phyloP scores from a whole-genome alignment of 2,888 invertebrate species.

The Stenurella melanura region DNA sequence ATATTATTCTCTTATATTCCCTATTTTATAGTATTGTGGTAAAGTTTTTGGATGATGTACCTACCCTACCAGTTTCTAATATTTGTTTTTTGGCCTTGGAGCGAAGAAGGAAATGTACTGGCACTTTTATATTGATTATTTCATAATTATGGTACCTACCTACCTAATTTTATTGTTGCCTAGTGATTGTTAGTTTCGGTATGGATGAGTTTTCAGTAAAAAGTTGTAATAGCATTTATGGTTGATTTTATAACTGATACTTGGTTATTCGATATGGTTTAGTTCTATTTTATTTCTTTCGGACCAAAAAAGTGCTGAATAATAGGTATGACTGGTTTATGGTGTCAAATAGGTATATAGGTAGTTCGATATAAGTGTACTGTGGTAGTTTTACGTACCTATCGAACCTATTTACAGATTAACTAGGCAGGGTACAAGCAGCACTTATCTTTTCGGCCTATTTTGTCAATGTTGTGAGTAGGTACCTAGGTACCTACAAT shows the following conservation, averaged over 20 bases:
- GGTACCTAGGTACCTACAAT: too few species aligned
- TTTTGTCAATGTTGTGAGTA: too few species aligned
- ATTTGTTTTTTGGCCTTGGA: background rate
- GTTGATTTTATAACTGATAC: background rate
- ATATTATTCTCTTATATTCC: constrained; percentile 44
- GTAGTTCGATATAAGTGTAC: too few species aligned
- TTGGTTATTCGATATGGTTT: background rate
- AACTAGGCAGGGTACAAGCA: too few species aligned
- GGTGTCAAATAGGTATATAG: background rate
- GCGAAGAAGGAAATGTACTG: background rate
- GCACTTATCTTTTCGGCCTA: too few species aligned
- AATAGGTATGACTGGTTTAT: constrained; percentile 4
- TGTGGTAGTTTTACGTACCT: too few species aligned
- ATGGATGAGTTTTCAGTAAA: constrained; percentile 5
- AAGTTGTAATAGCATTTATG: background rate
- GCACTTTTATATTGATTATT: constrained; percentile 1
- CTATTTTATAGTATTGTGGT: background rate
- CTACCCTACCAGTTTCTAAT: too few species aligned
- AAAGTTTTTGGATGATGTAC: constrained; percentile 5
- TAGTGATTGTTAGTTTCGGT: background rate
- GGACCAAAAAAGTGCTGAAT: constrained; percentile 10
- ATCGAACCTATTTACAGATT: too few species aligned
- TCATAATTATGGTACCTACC: constrained; percentile 6
- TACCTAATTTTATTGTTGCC: background rate
- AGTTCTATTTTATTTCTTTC: background rate